Evolutionary conservation across 2,888 invertebrate genomes (phyloP), one percentile per base, ranked within the genome.

Genomic region (Hypsopygia costalis): DNA sequence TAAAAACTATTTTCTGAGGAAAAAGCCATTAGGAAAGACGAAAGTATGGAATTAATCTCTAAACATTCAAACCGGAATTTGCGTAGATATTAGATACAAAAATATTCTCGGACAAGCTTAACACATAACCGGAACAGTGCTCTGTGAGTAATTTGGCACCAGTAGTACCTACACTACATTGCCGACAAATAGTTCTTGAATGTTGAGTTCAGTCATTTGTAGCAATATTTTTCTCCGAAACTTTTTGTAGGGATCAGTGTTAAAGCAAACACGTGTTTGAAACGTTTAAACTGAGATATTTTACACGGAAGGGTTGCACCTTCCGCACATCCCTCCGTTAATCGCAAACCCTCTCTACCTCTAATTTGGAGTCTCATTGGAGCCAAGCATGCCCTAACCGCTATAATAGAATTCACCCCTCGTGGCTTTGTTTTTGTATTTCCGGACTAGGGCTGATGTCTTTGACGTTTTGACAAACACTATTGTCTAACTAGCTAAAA

Each of bases 301-400:
- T 81, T 81, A 86, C 78, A 73, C 63, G 57, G 73, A 87, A 85
- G 87, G 87, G 87, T 82, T 83, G 72, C 69, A 60, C 55, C 64
- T 68, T 62, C 62, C 62, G 66, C 70, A 64, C 65, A 66, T 69
- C 67, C 71, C 73, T 69, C 77, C 67, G 82, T 83, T 79, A 82
- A 81, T 83, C 81, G 76, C 79, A 80, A 72, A 48, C 69, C 62
- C 61, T 58, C 58, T 55, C 61, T 59, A 59, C 59, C 54, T 62
- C 68, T 62, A 64, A 69, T 69, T 67, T 58, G 49, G 47, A 62
- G 51, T 55, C 62, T 70, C 72, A 66, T 75, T 78, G 69, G 69
- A 67, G 69, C 66, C 80, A 83, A 83, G 81, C 78, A 76, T 52
- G 57, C 57, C 64, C 55, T 58, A 60, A 68, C 66, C 60, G 61